Conservation (phyloP, 1,140 invertebrate genomes). For the Lethrus apterus region DNA sequence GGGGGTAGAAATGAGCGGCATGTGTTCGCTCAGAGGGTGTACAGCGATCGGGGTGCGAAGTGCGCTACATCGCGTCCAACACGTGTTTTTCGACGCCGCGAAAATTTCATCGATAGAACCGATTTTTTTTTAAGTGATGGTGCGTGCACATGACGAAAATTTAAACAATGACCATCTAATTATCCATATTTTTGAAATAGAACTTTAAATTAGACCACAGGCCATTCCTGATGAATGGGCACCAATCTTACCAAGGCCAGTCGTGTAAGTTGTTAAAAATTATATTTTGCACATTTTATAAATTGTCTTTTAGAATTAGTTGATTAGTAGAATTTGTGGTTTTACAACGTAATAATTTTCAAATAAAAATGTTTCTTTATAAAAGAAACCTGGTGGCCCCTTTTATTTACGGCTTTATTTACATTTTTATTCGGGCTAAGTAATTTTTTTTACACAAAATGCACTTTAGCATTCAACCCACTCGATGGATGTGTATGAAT, state of each 20-base stretch:
- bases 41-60: slow-evolving; percentile 12
- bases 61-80: slow-evolving; percentile 2
- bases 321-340: not conserved
- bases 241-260: slow-evolving; percentile 40
- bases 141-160: not conserved
- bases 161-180: slow-evolving; percentile 3
- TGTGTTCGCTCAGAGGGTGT: slow-evolving; percentile 19
- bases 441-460: too few relatives aligned
- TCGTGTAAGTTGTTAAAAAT: slow-evolving; percentile 32
- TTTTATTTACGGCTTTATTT: not conserved
- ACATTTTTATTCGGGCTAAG: slow-evolving; percentile 1
- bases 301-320: slow-evolving; percentile 8
- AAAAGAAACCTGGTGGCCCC: not conserved
- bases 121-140: too few relatives aligned
- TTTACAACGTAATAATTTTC: not conserved
- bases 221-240: slow-evolving; percentile 38
- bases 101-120: too few relatives aligned
- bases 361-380: not conserved
- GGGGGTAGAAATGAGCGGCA: slow-evolving; percentile 13
- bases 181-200: not conserved
- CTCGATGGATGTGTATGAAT: too few relatives aligned
- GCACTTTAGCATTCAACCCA: too few relatives aligned
- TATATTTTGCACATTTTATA: too few relatives aligned
- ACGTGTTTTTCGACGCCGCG: not conserved
- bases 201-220: not conserved